Evolutionary conservation across 2,888 invertebrate genomes (phyloP).

Genomic region (Drosophila recens): DNA sequence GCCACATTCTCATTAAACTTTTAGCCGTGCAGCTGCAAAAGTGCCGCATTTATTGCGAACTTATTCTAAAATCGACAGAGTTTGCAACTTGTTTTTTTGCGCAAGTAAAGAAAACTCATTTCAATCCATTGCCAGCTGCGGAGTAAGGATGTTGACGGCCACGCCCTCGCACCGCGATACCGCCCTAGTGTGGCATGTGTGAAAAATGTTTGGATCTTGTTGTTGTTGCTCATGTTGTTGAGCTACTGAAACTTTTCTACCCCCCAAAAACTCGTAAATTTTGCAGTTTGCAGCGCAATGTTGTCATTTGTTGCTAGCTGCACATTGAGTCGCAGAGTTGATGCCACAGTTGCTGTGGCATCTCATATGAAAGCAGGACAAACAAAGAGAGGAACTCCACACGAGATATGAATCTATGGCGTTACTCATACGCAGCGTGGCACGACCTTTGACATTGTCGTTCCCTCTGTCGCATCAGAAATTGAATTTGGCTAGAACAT

Average conservation of each 20-base stretch:
- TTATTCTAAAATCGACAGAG: constrained; percentile 45
- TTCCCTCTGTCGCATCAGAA: constrained; percentile 48
- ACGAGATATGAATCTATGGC: not conserved
- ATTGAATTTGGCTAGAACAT: constrained; percentile 72
- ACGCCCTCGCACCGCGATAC: constrained; percentile 45
- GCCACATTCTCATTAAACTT: constrained; percentile 50
- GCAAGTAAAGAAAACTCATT: constrained; percentile 62
- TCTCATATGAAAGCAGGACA: constrained; percentile 42
- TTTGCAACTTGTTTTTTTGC: constrained; percentile 30
- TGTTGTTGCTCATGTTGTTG: not conserved
- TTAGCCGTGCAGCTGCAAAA: constrained; percentile 29
- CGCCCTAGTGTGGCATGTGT: constrained; percentile 33
- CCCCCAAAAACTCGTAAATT: constrained; percentile 33
- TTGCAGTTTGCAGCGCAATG: constrained; percentile 40
- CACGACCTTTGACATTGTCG: constrained; percentile 40
- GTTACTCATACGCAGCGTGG: constrained; percentile 65
- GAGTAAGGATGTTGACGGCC: constrained; percentile 45
- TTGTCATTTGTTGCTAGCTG: constrained; percentile 56
- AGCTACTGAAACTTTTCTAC: constrained; percentile 32
- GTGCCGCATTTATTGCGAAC: constrained; percentile 38
- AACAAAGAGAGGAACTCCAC: constrained; percentile 6
- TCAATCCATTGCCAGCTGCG: constrained; percentile 37
- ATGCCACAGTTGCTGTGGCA: constrained; percentile 28
- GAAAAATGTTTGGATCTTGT: constrained; percentile 20
- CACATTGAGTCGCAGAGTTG: constrained; percentile 23